Evolutionary conservation across 2,797 vertebrate species (phyloP), one percentile per base, ranked within the genome.

Genomic region (Fistularia tabacaria): DNA sequence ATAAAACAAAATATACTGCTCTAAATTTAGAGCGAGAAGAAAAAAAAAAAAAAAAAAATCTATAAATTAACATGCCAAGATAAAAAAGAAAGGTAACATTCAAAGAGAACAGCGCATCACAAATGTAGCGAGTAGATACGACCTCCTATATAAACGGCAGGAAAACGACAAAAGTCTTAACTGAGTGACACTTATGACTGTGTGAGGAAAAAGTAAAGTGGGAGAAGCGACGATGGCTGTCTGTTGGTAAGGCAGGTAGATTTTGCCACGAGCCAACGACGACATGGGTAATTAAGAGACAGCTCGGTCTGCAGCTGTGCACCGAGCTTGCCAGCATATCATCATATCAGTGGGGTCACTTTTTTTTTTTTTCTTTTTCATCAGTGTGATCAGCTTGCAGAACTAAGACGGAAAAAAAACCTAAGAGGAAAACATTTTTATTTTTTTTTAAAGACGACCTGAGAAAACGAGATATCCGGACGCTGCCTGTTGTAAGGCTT

Each of bases 381-480:
- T 75, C 75, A 62, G 49, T 59, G 56, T 62, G 70, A 81, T 81
- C 73, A 69, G 69, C 64, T 25, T 25, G 25, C 25, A 25, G 25
- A 25, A 55, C 64, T 68, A 40, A 8, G 48, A 54, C n/a, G n/a
- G n/a, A 51, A 51, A 49, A 66, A 71, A 69, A 71, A 49, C 51
- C 36, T 54, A 36, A 61, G 65, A 76, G 62, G 67, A 64, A 39
- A 45, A 54, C 54, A 71, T n/a, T n/a, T n/a, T n/a, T n/a, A n/a
- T n/a, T n/a, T n/a, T n/a, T n/a, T n/a, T n/a, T n/a, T n/a, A n/a
- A n/a, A n/a, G 64, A 58, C 49, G 59, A 71, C 51, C 70, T 59
- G 69, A 71, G 63, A 74, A 79, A 77, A 74, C 62, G 81, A 61
- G 63, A 83, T 66, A 71, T 44, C 9, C 39, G 58, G 54, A 67